Evolutionary conservation across 2,797 vertebrate species (phyloP), one percentile per base, ranked within the genome.

Genomic region (Enteromius radiatus): DNA sequence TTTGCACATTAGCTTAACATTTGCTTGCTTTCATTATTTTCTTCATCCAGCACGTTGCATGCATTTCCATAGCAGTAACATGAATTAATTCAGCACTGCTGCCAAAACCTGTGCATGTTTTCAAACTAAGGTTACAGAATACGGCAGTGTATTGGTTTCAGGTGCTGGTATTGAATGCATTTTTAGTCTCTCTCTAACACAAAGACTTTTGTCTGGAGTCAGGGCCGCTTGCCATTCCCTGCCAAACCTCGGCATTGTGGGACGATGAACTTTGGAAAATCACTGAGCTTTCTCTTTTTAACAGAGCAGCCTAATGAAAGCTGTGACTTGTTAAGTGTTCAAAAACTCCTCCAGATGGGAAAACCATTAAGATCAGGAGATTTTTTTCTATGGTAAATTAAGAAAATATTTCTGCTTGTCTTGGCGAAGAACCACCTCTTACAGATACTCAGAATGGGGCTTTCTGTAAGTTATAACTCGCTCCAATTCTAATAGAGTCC

Each of bases 341-440:
- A 77, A 84, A 86, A 87, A 81, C 82, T 78, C 78, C 76, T 86
- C 76, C 85, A 87, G 82, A 84, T 84, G 87, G 84, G 77, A 87
- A 89, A 89, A 61, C 26, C 85, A 87, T 89, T 88, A 88, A 84
- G 86, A n/a, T 76, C 45, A 36, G 65, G 70, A 76, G 83, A 83
- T 64, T 74, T 75, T 31, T 84, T 85, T 82, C 81, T 28, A 76
- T 85, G 88, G 85, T 84, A 88, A 87, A 89, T 87, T 89, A 88
- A 87, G 82, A 87, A 86, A 88, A 84, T 88, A 88, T 84, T 89
- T 84, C 82, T 85, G 87, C 86, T 87, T 86, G 78, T 85, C 75
- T 89, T 89, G 90, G 88, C 76, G 61, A n/a, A 73, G 56, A 21
- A 80, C 86, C 86, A 89, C 79, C 63, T 83, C 84, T 78, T 80